These are phyloP conservation scores for Anaspis maculata DNA, from an alignment of 2,888 invertebrate species.

Conservation along the genomic window DNA sequence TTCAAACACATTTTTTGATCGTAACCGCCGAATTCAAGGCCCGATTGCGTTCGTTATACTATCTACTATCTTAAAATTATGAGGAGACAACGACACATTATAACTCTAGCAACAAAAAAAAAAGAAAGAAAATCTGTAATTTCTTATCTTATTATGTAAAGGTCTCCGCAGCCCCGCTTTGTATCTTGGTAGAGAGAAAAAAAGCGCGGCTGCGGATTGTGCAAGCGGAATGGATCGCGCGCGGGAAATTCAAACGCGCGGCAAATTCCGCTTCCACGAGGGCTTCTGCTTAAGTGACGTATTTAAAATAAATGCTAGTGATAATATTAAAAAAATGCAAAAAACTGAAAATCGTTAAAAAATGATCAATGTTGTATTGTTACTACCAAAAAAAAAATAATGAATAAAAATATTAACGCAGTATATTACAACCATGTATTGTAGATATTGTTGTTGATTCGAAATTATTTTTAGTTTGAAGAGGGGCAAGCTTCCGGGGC, in stretches of 20 bases:
- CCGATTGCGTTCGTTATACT: slow-evolving; percentile 29
- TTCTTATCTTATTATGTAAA: slow-evolving; percentile 14
- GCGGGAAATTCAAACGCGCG: too few species aligned
- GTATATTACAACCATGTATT: slow-evolving; percentile 36
- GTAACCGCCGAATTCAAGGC: slow-evolving; percentile 30
- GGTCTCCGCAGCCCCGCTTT: slow-evolving; percentile 7
- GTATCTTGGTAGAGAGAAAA: too few species aligned
- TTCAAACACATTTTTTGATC: too few species aligned
- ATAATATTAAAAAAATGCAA: slow-evolving; percentile 39
- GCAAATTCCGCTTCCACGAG: slow-evolving; percentile 1
- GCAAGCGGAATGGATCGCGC: too few species aligned
- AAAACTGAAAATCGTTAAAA: slow-evolving; percentile 46
- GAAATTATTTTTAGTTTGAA: slow-evolving; percentile 15
- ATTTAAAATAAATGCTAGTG: slow-evolving; percentile 35
- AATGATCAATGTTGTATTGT: slow-evolving; percentile 63
- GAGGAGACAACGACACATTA: slow-evolving; percentile 44
- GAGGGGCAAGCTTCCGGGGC: too few species aligned
- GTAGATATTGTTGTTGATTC: slow-evolving; percentile 43
- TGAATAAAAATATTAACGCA: slow-evolving; percentile 47
- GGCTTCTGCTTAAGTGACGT: slow-evolving; percentile 36
- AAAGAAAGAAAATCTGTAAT: slow-evolving; percentile 19
- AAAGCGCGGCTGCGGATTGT: too few species aligned
- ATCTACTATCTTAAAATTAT: slow-evolving; percentile 32
- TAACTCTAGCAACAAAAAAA: slow-evolving; percentile 15
- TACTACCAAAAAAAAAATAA: slow-evolving; percentile 40